These are phyloP conservation scores for Lepus townsendii DNA, from an alignment of 2,797 vertebrate genomes.

Conservation along the genomic window DNA sequence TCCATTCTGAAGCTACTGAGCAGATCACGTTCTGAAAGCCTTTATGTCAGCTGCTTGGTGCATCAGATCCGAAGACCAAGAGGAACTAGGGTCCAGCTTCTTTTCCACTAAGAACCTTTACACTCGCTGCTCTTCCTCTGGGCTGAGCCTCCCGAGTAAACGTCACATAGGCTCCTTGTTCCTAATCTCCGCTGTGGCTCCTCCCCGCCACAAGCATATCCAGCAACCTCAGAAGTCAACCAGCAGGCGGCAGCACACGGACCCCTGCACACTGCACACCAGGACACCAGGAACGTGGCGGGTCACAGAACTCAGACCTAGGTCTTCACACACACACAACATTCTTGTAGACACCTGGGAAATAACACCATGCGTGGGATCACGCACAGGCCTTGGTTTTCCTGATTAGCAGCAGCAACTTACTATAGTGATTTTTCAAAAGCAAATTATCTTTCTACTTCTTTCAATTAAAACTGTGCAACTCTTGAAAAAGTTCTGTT, in stretches of 20 bases:
- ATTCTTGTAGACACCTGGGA: slow-evolving; percentile 22
- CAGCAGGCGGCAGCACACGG: slow-evolving; percentile 17
- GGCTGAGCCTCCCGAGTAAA: slow-evolving; percentile 70
- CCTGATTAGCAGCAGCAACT: slow-evolving; percentile 43
- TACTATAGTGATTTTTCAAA: neutral
- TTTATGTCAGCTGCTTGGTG: slow-evolving; percentile 68
- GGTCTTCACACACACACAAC: neutral
- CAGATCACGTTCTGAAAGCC: slow-evolving; percentile 47
- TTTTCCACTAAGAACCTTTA: slow-evolving; percentile 70
- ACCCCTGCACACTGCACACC: neutral
- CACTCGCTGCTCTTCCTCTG: slow-evolving; percentile 69
- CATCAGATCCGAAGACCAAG: slow-evolving; percentile 68
- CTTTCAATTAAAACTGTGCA: slow-evolving; percentile 19
- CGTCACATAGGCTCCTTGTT: slow-evolving; percentile 22
- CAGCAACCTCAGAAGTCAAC: slow-evolving; percentile 69
- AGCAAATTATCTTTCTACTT: slow-evolving; percentile 7
- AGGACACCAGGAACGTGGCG: neutral
- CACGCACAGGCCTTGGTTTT: neutral
- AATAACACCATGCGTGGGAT: neutral
- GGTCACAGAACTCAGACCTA: neutral
- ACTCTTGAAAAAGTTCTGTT: slow-evolving; percentile 47
- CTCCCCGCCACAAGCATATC: slow-evolving; percentile 54
- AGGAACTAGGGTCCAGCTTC: slow-evolving; percentile 73
- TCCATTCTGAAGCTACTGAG: slow-evolving; percentile 1
- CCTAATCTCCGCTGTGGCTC: slow-evolving; percentile 70